Evolutionary conservation across 1,140 invertebrate genomes (phyloP), one percentile per base, ranked within the genome.

Genomic region (Asobara japonica): DNA sequence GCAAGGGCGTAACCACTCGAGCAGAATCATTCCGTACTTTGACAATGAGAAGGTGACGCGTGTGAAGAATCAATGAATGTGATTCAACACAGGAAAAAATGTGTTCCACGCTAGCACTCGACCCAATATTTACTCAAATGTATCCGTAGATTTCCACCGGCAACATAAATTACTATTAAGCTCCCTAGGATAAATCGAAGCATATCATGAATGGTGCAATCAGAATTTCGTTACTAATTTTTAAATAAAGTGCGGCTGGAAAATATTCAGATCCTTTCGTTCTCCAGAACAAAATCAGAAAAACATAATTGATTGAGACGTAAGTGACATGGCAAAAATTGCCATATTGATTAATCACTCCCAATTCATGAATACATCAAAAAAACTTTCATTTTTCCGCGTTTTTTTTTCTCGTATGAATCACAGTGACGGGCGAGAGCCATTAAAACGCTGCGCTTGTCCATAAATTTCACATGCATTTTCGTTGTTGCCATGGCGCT

Each of bases 1-100:
- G 25, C 56, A 60, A 60, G 56, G 56, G 56, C 56, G 56, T 60
- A 60, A 60, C 56, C 22, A 60, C 25, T 60, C 56, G 25, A 27
- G 25, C 56, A 60, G 11, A 60, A 60, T 60, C 56, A 27, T 27
- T 27, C n/a, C 20, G 20, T 13, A 27, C 22, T 13, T 25, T 60
- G 25, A 60, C 22, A 60, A 27, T 60, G 25, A 60, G 29, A 60
- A 27, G 20, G 25, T 60, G 56, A 29, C 56, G 11, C 22, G 25
- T 60, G 56, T 8, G 22, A 25, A 29, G 20, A 29, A 60, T 60
- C 22, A 0, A 13, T 29, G 56, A 60, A 29, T 60, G 25, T 60
- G 6, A 60, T 60, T 60, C 56, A 29, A 27, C 25, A 60, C 10
- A n/a, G 2, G 18, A 29, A 29, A 60, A 18, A 20, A 7, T 20